Evolutionary conservation across 2,113 vertebrate genomes (phyloP).

Genomic region (Capricornis sumatraensis): DNA sequence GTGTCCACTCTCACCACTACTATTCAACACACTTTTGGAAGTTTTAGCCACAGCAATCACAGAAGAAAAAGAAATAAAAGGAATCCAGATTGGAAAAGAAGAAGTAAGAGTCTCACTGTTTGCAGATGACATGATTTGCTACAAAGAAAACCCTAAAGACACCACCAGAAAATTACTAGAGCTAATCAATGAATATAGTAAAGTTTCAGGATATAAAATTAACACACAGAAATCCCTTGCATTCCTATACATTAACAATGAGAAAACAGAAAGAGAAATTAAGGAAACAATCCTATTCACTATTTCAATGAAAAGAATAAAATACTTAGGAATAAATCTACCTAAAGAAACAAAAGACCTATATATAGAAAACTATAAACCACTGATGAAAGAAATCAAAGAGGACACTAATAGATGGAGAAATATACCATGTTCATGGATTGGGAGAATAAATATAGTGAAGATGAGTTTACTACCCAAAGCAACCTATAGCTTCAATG

Average conservation of each 20-base stretch:
- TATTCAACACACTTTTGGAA: neutral
- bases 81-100: neutral
- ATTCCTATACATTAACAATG: neutral
- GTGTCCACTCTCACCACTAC: neutral
- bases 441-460: neutral
- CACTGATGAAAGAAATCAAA: neutral
- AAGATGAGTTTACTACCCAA: neutral
- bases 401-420: neutral
- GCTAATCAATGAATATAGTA: neutral
- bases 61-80: neutral
- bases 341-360: neutral
- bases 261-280: neutral
- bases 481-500: neutral
- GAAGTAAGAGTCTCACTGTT: neutral
- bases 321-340: neutral
- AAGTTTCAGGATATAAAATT: neutral
- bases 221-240: neutral
- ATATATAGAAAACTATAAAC: neutral
- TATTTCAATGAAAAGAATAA: neutral
- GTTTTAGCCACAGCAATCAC: neutral
- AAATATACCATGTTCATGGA: neutral
- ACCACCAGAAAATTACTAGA: neutral
- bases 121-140: neutral
- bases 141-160: neutral
- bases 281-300: neutral